These are phyloP conservation scores for Girardia tigrina DNA, from an alignment of 2,888 invertebrate species.

Conservation along the genomic window DNA sequence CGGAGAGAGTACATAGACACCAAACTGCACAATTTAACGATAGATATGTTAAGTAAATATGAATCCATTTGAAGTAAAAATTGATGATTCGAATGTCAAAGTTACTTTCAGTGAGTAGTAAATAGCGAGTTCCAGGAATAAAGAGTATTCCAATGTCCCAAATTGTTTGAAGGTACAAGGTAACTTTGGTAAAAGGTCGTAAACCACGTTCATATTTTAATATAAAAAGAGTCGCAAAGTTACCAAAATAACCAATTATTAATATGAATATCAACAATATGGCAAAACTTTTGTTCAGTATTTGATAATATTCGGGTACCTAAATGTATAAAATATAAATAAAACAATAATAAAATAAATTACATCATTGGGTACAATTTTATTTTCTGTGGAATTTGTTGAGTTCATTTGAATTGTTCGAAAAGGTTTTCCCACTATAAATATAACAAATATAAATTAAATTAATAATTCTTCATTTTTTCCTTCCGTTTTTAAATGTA, in stretches of 20 bases:
- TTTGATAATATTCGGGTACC: no score
- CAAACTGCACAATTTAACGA: not conserved
- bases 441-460: no score
- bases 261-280: not conserved
- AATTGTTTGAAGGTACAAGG: not conserved
- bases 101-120: not conserved
- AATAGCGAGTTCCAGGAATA: constrained; percentile 3
- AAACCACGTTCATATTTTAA: not conserved
- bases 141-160: not conserved
- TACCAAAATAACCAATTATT: not conserved
- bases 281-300: no score
- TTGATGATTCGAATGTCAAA: not conserved
- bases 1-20: not conserved
- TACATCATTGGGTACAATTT: no score
- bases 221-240: not conserved
- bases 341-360: no score
- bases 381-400: no score
- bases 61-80: not conserved
- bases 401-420: no score
- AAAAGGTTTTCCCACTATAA: no score
- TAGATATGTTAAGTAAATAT: not conserved
- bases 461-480: no score
- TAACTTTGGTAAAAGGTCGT: not conserved
- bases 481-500: no score
- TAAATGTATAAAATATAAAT: no score